Percentiles rank a stretch among this genome's conserved stretches.
Conservation (phyloP, 2,797 vertebrate genomes). For the Bovichtus diacanthus region DNA sequence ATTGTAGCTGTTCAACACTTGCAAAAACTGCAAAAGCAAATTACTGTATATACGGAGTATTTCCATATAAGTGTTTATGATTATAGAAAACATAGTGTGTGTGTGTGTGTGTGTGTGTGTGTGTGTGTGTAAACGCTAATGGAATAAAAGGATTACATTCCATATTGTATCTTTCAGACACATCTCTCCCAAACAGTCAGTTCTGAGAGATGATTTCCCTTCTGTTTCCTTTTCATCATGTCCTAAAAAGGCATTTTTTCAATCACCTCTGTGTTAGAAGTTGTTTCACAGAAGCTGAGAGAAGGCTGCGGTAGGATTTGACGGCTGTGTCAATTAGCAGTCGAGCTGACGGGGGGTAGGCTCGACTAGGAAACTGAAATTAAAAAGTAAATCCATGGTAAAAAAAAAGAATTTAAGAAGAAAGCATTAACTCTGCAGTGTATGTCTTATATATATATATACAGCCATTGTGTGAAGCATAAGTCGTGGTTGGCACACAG, state of each 20-base stretch:
- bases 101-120: no score
- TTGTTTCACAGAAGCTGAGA: slow-evolving; percentile 10
- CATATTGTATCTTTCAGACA: slow-evolving; percentile 1
- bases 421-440: neutral
- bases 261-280: no score
- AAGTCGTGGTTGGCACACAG: neutral
- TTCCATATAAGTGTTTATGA: no score
- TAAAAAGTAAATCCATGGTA: neutral
- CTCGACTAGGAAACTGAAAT: neutral
- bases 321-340: slow-evolving; percentile 32
- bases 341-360: neutral
- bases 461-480: neutral
- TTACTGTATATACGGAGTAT: no score
- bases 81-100: neutral
- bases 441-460: neutral
- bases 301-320: neutral
- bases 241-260: slow-evolving; percentile 16
- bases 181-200: neutral
- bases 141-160: neutral
- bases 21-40: no score
- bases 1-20: no score
- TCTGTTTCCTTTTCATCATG: slow-evolving; percentile 18
- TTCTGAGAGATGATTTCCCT: neutral
- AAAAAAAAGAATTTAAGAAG: no score
- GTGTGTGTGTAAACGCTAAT: neutral